These are phyloP conservation scores for Silurus aristotelis DNA, from an alignment of 2,797 vertebrate species.

Conservation along the genomic window DNA sequence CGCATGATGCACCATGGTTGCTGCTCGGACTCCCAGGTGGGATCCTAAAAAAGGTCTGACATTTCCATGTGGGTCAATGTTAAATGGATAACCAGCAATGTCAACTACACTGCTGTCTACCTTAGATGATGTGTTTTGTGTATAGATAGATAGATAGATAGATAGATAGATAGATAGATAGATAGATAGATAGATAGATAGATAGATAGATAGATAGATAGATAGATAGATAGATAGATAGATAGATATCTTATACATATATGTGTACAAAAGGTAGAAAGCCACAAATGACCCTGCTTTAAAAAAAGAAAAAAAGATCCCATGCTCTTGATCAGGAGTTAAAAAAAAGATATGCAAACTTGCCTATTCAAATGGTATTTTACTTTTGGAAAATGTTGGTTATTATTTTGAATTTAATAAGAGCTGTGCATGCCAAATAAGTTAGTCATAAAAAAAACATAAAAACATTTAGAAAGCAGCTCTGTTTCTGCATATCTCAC, in stretches of 20 bases:
- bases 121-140: no score
- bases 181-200: no score
- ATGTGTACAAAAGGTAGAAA: not conserved
- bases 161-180: no score
- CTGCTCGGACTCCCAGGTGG: conserved; percentile 70
- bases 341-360: conserved; percentile 57
- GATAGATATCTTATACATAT: not conserved
- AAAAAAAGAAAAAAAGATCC: conserved; percentile 53
- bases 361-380: conserved; percentile 66
- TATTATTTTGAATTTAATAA: conserved; percentile 77
- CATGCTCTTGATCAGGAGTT: conserved; percentile 60
- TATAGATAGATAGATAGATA: no score
- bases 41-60: conserved; percentile 76
- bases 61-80: conserved; percentile 82
- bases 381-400: conserved; percentile 80
- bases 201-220: no score
- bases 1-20: conserved; percentile 69
- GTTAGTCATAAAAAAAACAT: conserved; percentile 68
- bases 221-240: conserved; percentile 23
- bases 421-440: conserved; percentile 66
- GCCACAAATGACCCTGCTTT: conserved; percentile 58
- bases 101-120: conserved; percentile 58
- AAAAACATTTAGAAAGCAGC: conserved; percentile 68
- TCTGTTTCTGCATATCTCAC: conserved; percentile 67
- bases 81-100: conserved; percentile 73